Conservation (phyloP, 2,797 vertebrate species). For the Eidolon dupreanum region DNA sequence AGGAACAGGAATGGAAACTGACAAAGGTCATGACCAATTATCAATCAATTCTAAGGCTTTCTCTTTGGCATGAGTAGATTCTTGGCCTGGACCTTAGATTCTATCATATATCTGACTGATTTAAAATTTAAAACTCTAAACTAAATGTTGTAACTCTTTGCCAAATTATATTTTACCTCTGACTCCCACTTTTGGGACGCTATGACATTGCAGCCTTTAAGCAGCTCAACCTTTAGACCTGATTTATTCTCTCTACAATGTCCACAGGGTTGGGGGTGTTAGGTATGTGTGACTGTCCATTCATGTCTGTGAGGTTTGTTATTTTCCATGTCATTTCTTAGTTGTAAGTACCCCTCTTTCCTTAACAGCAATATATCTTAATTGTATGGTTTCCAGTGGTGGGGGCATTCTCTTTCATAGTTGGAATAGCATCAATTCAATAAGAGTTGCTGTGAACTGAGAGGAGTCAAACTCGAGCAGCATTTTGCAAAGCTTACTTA, state of each 20-base stretch:
- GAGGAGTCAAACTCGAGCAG: neutral
- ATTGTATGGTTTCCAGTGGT: neutral
- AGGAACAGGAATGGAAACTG: neutral
- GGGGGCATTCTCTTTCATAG: neutral
- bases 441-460: neutral
- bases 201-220: neutral
- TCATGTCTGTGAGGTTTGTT: neutral
- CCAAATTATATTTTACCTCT: slow-evolving; percentile 19
- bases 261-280: neutral
- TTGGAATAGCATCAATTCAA: slow-evolving; percentile 17
- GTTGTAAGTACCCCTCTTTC: neutral
- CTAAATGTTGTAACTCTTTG: slow-evolving; percentile 28
- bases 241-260: neutral
- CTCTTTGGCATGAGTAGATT: neutral
- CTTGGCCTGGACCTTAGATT: neutral
- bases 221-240: slow-evolving; percentile 28
- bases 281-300: neutral
- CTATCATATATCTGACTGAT: neutral
- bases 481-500: neutral
- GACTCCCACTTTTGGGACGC: neutral
- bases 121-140: slow-evolving; percentile 7
- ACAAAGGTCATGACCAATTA: neutral
- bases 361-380: slow-evolving; percentile 25
- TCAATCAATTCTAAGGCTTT: neutral
- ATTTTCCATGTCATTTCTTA: slow-evolving; percentile 43